These are phyloP conservation scores for Takifugu ocellatus DNA, from an alignment of 2,797 vertebrate genomes.

Conservation along the genomic window DNA sequence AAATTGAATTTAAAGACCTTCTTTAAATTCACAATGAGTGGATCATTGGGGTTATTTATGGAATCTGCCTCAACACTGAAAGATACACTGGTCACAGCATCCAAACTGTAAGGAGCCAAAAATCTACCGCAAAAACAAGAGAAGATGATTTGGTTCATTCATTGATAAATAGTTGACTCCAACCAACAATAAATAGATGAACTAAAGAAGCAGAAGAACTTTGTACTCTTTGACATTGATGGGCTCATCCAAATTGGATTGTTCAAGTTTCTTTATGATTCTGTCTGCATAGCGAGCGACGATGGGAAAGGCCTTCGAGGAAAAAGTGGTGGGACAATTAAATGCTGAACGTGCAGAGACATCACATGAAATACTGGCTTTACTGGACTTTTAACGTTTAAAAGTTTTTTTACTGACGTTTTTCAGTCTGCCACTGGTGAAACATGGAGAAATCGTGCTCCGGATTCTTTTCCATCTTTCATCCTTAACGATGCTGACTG, in stretches of 20 bases:
- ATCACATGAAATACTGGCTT: neutral
- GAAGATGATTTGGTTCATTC: neutral
- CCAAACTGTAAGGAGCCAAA: conserved; percentile 79
- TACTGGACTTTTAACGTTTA: neutral
- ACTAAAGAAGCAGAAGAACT: too few species aligned
- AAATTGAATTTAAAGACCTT: conserved; percentile 72
- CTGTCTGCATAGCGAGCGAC: conserved; percentile 74
- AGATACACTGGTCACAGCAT: conserved; percentile 78
- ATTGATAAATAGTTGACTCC: too few species aligned
- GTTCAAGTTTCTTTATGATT: conserved; percentile 73
- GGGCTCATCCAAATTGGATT: conserved; percentile 50
- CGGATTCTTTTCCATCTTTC: conserved; percentile 81
- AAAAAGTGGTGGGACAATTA: neutral
- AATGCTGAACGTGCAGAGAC: neutral
- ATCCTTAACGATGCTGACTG: conserved; percentile 59
- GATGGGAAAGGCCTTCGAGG: conserved; percentile 79
- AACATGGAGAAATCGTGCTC: conserved; percentile 73
- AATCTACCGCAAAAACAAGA: conserved; percentile 57
- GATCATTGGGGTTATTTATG: conserved; percentile 78
- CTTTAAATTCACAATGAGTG: conserved; percentile 68
- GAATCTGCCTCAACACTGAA: conserved; percentile 82
- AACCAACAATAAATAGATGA: neutral
- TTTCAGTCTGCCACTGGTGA: conserved; percentile 81
- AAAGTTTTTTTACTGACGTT: conserved; percentile 58
- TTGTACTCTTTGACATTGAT: conserved; percentile 76